These are phyloP conservation scores for Butorides virescens DNA, from an alignment of 2,113 vertebrate species.

Conservation along the genomic window DNA sequence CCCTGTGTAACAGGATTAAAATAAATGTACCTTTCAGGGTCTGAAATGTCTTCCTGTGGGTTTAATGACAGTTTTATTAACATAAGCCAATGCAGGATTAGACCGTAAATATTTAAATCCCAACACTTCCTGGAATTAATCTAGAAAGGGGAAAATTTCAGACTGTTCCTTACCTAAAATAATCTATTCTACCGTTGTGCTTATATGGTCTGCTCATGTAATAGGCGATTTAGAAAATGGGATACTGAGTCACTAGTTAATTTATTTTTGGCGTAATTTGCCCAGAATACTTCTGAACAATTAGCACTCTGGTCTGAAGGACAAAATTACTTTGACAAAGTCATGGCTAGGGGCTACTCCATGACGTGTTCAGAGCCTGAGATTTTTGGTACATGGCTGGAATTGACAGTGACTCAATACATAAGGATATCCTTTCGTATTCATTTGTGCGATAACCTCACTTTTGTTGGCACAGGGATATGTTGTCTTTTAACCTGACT, in stretches of 20 bases:
- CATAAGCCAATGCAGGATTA: slow-evolving; percentile 56
- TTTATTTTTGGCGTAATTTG: slow-evolving; percentile 2
- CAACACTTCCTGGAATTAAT: slow-evolving; percentile 41
- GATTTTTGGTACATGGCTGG: slow-evolving; percentile 1
- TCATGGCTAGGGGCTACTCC: neutral
- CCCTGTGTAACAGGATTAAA: slow-evolving; percentile 50
- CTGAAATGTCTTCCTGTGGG: slow-evolving; percentile 1
- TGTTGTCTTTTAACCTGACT: slow-evolving; percentile 52
- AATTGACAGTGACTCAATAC: slow-evolving; percentile 42
- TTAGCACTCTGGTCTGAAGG: slow-evolving; percentile 30
- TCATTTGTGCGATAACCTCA: slow-evolving; percentile 41
- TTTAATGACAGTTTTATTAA: slow-evolving; percentile 54
- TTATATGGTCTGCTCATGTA: neutral
- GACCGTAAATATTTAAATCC: slow-evolving; percentile 34
- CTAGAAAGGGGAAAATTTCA: slow-evolving; percentile 10
- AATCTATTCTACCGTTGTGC: neutral
- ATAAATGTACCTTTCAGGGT: slow-evolving; percentile 26
- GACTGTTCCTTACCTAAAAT: neutral
- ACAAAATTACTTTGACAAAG: slow-evolving; percentile 50
- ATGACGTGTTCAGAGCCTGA: neutral
- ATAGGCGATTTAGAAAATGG: neutral
- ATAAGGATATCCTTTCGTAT: slow-evolving; percentile 1
- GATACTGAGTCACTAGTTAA: neutral
- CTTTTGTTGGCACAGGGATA: slow-evolving; percentile 42
- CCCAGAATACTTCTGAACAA: slow-evolving; percentile 18